Conservation (phyloP, 2,113 vertebrate genomes). For the Recurvirostra avosetta region DNA sequence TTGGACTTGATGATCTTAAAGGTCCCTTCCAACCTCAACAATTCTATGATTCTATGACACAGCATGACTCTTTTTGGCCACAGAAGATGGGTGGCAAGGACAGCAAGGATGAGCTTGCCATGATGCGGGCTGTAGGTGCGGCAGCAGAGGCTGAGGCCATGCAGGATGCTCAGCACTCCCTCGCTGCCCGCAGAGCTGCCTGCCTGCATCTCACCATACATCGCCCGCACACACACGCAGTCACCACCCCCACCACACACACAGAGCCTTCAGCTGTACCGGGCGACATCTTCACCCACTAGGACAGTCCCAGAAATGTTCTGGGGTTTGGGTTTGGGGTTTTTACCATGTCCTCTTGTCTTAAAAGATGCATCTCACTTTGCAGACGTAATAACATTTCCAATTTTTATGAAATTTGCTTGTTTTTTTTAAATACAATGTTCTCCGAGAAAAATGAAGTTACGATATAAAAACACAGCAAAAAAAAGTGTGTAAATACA, state of each 20-base stretch:
- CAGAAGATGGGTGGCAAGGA: accelerated
- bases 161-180: accelerated
- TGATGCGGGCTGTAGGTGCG: accelerated
- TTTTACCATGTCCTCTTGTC: not conserved
- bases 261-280: not conserved
- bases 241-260: too few relatives aligned
- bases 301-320: not conserved
- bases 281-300: accelerated
- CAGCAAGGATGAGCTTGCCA: too few relatives aligned
- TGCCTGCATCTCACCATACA: accelerated
- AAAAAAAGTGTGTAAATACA: constrained; percentile 25
- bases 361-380: not conserved
- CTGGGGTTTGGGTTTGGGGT: not conserved
- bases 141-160: not conserved
- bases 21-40: too few relatives aligned
- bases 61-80: accelerated
- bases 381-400: constrained; percentile 6
- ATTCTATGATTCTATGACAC: too few relatives aligned
- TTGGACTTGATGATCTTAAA: too few relatives aligned
- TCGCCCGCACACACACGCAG: accelerated
- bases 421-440: constrained; percentile 46
- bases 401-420: constrained; percentile 39
- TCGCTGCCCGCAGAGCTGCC: not conserved
- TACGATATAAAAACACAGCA: constrained; percentile 58
- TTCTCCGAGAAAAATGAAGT: constrained; percentile 25